These are phyloP conservation scores for Conomelus anceps DNA, from an alignment of 2,888 invertebrate genomes.

Conservation along the genomic window DNA sequence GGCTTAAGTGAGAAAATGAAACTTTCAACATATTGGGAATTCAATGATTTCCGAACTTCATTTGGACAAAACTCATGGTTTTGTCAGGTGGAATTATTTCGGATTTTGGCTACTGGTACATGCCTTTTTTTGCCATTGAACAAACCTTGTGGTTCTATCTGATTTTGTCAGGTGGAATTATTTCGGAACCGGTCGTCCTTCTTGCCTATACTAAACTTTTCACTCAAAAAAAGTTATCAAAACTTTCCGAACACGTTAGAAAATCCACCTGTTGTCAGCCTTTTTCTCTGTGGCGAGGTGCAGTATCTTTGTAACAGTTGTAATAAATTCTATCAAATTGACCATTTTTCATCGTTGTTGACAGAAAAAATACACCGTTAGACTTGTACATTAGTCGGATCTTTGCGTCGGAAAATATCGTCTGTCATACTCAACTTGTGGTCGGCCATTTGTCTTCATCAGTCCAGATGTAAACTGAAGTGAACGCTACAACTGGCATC, in stretches of 20 bases:
- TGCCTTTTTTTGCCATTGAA: too few species aligned
- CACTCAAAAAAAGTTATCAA: too few species aligned
- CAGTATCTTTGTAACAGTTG: not conserved
- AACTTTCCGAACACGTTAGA: not conserved
- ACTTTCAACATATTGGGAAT: too few species aligned
- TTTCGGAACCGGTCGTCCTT: not conserved
- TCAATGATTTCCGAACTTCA: too few species aligned
- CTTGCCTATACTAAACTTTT: not conserved
- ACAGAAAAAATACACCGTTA: not conserved
- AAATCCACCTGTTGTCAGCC: not conserved
- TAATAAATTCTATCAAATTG: not conserved
- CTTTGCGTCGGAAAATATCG: not conserved
- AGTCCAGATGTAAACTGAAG: not conserved
- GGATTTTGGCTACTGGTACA: too few species aligned
- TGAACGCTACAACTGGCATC: not conserved
- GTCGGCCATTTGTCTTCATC: not conserved
- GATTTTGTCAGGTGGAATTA: not conserved
- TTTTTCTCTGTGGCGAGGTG: not conserved
- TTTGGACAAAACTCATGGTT: too few species aligned
- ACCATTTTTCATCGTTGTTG: not conserved
- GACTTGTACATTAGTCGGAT: not conserved
- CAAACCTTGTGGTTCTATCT: too few species aligned
- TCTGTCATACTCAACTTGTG: not conserved
- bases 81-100: too few species aligned
- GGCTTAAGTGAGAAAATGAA: too few species aligned